phyloP scores from a whole-genome alignment of 1,140 invertebrate genomes.

The Drosophila kikkawai region DNA sequence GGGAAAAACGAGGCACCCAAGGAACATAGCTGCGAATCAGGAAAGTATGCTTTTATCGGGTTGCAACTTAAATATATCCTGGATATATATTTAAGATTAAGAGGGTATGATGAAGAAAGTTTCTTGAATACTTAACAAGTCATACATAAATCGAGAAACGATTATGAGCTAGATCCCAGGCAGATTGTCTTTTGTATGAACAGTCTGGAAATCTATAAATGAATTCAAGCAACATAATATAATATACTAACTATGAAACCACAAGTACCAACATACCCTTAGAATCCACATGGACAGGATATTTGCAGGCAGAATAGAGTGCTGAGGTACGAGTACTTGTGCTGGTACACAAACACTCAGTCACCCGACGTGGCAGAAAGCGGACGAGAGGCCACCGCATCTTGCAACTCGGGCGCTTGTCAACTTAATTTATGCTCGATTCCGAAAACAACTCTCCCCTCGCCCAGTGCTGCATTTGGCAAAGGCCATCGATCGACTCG shows the following conservation, averaged over 20 bases:
- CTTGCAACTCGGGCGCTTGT: conserved; percentile 56
- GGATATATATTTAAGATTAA: background rate
- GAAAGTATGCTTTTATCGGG: no score
- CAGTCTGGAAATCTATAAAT: no score
- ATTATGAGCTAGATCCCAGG: no score
- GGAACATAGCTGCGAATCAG: background rate
- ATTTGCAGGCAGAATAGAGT: conserved; percentile 29
- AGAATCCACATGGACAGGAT: fast-evolving
- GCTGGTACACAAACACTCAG: conserved; percentile 45
- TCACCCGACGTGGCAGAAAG: conserved; percentile 34
- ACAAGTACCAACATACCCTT: conserved; percentile 6
- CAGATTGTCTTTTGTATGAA: no score
- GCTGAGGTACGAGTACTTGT: conserved; percentile 51
- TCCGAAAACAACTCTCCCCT: conserved; percentile 48
- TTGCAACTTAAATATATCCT: conserved; percentile 1
- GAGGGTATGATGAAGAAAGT: background rate
- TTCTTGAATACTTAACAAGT: background rate
- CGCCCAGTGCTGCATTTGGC: conserved; percentile 61
- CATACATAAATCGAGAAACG: background rate
- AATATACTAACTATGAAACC: no score
- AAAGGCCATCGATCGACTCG: conserved; percentile 64
- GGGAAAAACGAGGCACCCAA: conserved; percentile 11
- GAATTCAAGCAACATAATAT: no score
- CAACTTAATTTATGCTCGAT: conserved; percentile 81
- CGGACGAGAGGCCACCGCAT: conserved; percentile 24